Conservation (phyloP, 2,888 invertebrate species). For the Drosophila rubida region DNA sequence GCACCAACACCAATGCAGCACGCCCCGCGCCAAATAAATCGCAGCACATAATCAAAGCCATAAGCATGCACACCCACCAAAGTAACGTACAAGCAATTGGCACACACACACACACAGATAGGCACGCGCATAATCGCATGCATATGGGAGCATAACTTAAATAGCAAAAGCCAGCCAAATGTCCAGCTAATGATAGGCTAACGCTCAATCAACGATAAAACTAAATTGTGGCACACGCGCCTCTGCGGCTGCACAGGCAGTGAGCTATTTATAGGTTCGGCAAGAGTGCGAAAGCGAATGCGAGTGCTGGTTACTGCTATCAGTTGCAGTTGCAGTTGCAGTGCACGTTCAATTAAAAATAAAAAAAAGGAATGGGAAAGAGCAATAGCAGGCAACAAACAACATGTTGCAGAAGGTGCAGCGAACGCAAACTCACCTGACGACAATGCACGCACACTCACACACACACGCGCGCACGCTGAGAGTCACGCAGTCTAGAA, state of each 20-base stretch:
- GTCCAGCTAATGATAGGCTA: conserved; percentile 77
- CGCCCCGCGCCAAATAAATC: conserved; percentile 28
- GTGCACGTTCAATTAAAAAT: conserved; percentile 59
- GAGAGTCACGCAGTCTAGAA: conserved; percentile 27
- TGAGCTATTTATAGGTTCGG: conserved; percentile 63
- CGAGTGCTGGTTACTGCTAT: conserved; percentile 44
- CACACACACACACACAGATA: conserved; percentile 24
- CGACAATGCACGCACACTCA: conserved; percentile 43
- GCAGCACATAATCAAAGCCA: conserved; percentile 27
- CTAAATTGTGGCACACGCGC: conserved; percentile 77
- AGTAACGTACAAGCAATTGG: conserved; percentile 40
- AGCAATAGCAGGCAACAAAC: conserved; percentile 47
- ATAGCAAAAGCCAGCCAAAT: conserved; percentile 52
- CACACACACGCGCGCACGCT: conserved; percentile 3
- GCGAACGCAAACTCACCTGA: conserved; percentile 61
- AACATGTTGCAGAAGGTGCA: conserved; percentile 64
- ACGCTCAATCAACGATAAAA: conserved; percentile 78
- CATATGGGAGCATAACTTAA: conserved; percentile 26
- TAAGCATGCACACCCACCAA: conserved; percentile 38
- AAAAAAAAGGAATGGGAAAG: conserved; percentile 9
- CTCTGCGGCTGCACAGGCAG: conserved; percentile 24
- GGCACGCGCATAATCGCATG: conserved; percentile 13
- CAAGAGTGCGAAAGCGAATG: conserved; percentile 27
- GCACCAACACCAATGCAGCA: not conserved
- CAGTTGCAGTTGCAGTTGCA: conserved; percentile 60